A percentile compares a stretch with the other conserved stretches of the same genome.
Evolutionary conservation across 1,140 invertebrate genomes (phyloP).

Genomic region (Leptinotarsa texana): DNA sequence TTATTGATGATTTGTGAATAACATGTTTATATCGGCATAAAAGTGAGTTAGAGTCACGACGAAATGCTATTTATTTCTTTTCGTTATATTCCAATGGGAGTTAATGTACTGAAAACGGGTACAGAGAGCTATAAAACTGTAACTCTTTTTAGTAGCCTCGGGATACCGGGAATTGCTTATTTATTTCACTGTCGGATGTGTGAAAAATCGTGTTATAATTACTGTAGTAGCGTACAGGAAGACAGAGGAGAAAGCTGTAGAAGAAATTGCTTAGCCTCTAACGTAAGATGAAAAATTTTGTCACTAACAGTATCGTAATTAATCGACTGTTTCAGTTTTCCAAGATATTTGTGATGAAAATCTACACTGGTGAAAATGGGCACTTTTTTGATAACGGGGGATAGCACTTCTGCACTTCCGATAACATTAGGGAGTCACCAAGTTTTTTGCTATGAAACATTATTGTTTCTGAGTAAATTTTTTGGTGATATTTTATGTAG

Average conservation of each 20-base stretch:
- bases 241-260: neutral
- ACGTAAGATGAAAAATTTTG: too few species aligned
- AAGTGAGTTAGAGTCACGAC: conserved; percentile 23
- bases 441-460: too few species aligned
- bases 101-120: conserved; percentile 19
- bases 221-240: neutral
- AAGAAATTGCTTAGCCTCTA: too few species aligned
- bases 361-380: too few species aligned
- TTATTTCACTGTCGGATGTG: neutral
- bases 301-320: too few species aligned
- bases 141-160: conserved; percentile 6
- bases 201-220: neutral
- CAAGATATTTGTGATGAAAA: too few species aligned
- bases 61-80: conserved; percentile 22
- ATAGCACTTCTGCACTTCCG: too few species aligned
- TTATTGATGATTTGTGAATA: conserved; percentile 26
- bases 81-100: conserved; percentile 2
- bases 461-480: too few species aligned
- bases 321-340: too few species aligned
- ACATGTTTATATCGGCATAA: conserved; percentile 22
- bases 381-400: too few species aligned
- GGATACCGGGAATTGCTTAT: conserved; percentile 14
- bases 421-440: too few species aligned
- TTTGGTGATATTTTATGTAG: too few species aligned
- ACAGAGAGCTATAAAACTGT: conserved; percentile 1